These are phyloP conservation scores for Agraylea sexmaculata DNA, from an alignment of 1,140 invertebrate genomes.

Conservation along the genomic window DNA sequence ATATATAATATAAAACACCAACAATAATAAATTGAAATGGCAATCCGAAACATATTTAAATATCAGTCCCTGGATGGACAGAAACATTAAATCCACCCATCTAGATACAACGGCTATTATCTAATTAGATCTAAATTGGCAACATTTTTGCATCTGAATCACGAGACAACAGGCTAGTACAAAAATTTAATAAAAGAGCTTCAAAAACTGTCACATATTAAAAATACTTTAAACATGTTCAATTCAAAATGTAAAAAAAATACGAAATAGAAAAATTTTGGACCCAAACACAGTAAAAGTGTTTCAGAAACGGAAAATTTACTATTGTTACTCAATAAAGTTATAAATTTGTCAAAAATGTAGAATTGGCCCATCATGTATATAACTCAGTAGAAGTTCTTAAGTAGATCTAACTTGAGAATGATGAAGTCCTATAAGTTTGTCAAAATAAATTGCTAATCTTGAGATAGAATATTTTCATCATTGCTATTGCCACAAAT, in stretches of 20 bases:
- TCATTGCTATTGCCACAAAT: no score
- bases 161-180: conserved; percentile 11
- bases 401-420: no score
- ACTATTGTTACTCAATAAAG: neutral
- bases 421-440: no score
- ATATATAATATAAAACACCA: conserved; percentile 6
- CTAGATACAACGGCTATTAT: neutral
- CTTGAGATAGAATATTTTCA: no score
- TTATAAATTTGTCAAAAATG: no score
- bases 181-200: no score
- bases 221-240: conserved; percentile 6
- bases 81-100: conserved; percentile 5
- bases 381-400: no score
- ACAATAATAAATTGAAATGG: conserved; percentile 1
- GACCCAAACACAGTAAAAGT: neutral
- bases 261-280: conserved; percentile 13
- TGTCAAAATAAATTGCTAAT: no score
- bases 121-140: conserved; percentile 12
- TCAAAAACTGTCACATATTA: no score
- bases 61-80: neutral
- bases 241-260: conserved; percentile 12
- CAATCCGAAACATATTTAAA: conserved; percentile 1
- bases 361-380: no score
- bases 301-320: neutral
- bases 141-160: conserved; percentile 11